Percentiles rank a stretch among this genome's conserved stretches.
Conservation (phyloP, 1,140 invertebrate genomes). For the Portunus trituberculatus region DNA sequence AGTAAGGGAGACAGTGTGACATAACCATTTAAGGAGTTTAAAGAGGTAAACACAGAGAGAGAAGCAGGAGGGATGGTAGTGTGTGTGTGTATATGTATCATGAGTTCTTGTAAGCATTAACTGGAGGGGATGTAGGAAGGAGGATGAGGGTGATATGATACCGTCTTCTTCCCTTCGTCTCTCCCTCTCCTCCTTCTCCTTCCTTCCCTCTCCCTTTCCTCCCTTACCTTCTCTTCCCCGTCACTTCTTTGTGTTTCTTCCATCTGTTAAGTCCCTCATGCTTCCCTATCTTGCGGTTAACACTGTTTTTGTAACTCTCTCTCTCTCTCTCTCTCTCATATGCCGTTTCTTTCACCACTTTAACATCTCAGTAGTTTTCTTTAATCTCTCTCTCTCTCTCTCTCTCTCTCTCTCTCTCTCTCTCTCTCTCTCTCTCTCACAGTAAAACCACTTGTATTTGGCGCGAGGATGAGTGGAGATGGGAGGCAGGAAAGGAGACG, state of each 20-base stretch:
- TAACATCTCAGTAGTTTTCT: no score
- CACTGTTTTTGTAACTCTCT: no score
- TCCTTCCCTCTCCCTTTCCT: background rate
- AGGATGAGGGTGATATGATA: background rate
- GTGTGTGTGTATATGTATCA: background rate
- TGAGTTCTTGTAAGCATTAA: background rate
- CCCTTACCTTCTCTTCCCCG: background rate
- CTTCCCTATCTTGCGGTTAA: background rate
- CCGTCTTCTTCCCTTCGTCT: background rate
- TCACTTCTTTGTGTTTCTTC: background rate
- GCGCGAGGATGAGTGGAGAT: background rate
- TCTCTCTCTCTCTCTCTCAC: background rate
- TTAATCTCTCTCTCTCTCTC: no score
- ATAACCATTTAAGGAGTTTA: background rate
- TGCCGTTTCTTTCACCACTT: no score
- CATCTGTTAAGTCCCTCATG: background rate
- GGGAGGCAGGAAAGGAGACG: background rate
- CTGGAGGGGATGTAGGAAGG: no score
- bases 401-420: conserved; percentile 1
- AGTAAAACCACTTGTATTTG: background rate
- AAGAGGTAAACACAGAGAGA: background rate
- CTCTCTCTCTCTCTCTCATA: no score
- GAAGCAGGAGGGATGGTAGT: background rate
- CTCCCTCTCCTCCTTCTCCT: no score
- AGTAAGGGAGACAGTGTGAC: background rate